Base-by-base conservation (phyloP, 2,888 invertebrate genomes). In the Villa cingulata region DNA sequence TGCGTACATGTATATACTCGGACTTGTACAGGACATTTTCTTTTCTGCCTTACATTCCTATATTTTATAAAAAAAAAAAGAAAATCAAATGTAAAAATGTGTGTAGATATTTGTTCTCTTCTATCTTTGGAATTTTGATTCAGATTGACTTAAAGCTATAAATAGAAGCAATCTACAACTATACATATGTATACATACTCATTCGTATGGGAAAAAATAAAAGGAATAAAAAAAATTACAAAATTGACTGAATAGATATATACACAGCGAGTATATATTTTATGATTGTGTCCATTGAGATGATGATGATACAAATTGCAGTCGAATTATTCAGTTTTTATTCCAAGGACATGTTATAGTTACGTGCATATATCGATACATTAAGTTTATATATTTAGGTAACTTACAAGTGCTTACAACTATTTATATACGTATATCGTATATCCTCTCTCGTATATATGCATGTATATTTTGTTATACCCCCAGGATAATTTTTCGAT, bases 221-320 rank as follows among this genome's bases (percentile, higher is more conserved):
- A 32, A 27, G 10, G 2, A 27, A 27, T 9, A 27, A 27, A 27
- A 27, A 27, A 27, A 27, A 4, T 27, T 10, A 10, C 6, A 27
- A 27, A 6, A 27, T 9, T 27, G 10, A 27, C 6, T 9, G 10
- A 27, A 27, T 27, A 27, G n/a, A n/a, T 27, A 6, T 10, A 9
- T 27, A 27, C 6, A 32, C 12, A 32, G 29, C 9, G 12, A 9
- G 12, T 32, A 32, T 23, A 23, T 7, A 4, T 32, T 32, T 32
- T 32, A 41, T 37, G 27, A 19, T n/a, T n/a, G n/a, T 20, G 34
- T 41, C 32, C 42, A 40, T 32, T 32, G 29, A 32, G 29, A 41
- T 27, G 48, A 51, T 54, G 29, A 41, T 27, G 48, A 51, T 54
- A 55, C 55, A 55, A 56, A 55, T 56, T 54, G 55, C 54, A 50